Base-by-base conservation (phyloP, 2,113 vertebrate genomes). In the Psephotus haematonotus region DNA sequence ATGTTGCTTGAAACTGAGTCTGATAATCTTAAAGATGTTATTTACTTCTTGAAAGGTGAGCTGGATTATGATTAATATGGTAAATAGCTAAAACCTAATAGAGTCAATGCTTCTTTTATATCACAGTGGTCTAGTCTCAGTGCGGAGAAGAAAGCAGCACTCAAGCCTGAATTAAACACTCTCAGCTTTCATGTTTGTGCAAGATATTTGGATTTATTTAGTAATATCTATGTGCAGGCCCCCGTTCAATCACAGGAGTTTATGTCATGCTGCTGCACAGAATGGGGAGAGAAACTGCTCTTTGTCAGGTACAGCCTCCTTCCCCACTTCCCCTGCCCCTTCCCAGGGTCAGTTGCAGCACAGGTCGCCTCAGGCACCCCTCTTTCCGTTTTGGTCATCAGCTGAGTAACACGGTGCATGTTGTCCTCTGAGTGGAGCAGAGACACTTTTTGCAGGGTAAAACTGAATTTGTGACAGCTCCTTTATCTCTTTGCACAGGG, bases 41-140 rank as follows among this genome's bases (percentile, higher is more conserved):
- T 98, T 98, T 98, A 97, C 97, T 98, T 96, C 98, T 84, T 97
- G 98, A 98, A 90, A 98, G 92, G 96, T 95, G 94, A 95, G 62
- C 92, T 90, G 96, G 92, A 98, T 98, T 98, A 98, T 98, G 98
- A 99, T 98, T 97, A 97, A 99, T 98, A 97, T 53, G 81, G 94
- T 96, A 95, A 95, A 91, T 83, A 93, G 79, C 78, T 85, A 91
- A 93, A 70, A 81, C 92, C 95, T 97, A 97, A 98, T 98, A 88
- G 88, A 95, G 84, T 68, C 68, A 53, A 95, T 97, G 75, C 63
- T 95, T 95, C 95, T 96, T 96, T 80, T 90, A 43, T 94, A 39
- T 52, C 68, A 43, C 67, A 82, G 43, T 83, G 53, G 89, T 80
- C 87, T 70, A 31, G 31, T 78, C 29, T 47, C 78, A 69, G 19